Conservation (phyloP, 2,888 invertebrate genomes). For the Calameuta idolon region DNA sequence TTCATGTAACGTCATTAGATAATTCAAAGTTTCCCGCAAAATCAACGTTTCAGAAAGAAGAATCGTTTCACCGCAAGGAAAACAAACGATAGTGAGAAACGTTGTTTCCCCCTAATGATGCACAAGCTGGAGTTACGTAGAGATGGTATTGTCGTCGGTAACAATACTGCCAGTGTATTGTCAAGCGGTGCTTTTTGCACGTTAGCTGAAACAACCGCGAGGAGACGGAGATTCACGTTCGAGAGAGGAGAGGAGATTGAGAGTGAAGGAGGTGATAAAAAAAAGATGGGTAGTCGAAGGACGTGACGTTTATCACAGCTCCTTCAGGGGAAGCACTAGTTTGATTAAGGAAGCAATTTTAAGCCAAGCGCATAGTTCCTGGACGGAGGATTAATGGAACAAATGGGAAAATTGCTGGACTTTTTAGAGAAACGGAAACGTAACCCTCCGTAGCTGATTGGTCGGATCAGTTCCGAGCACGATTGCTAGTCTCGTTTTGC, state of each 20-base stretch:
- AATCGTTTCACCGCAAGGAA: not conserved
- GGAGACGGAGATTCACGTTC: not conserved
- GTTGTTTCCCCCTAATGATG: not conserved
- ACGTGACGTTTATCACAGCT: not conserved
- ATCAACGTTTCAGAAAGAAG: not conserved
- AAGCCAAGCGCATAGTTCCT: not conserved
- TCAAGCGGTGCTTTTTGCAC: conserved; percentile 4
- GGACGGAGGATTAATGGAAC: not conserved
- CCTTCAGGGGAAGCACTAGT: not conserved
- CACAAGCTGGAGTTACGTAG: not conserved
- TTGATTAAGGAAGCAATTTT: not conserved
- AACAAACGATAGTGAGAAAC: not conserved
- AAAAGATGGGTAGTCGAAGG: not conserved
- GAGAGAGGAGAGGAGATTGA: not conserved
- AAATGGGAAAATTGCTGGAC: not conserved
- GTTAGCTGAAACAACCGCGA: not conserved
- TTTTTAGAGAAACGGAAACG: not conserved
- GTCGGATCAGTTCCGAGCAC: conserved; percentile 21
- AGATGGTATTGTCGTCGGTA: not conserved
- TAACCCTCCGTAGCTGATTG: conserved; percentile 13
- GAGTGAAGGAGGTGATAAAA: not conserved
- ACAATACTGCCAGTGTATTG: not conserved
- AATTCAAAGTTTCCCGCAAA: not conserved
- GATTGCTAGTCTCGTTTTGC: conserved; percentile 17
- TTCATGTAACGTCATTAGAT: not conserved